A percentile compares a stretch with the other conserved stretches of the same genome.
Conservation (phyloP, 2,113 vertebrate genomes). For the Muntiacus reevesi region DNA sequence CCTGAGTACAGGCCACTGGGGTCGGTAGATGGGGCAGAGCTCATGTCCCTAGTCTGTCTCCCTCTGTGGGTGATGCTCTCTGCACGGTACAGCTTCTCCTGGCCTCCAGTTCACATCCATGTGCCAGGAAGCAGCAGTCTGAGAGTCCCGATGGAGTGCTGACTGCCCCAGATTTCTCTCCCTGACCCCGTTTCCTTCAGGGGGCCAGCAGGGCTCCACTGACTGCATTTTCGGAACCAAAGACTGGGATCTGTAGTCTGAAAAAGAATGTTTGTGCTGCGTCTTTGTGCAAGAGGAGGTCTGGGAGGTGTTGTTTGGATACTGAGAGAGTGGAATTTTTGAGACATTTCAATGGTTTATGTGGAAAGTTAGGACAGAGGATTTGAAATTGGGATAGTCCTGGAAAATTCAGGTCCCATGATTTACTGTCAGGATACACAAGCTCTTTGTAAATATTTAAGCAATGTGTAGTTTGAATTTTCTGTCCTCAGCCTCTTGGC, state of each 20-base stretch:
- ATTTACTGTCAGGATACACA: conserved; percentile 34
- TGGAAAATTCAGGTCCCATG: conserved; percentile 58
- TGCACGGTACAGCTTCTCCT: fast-evolving
- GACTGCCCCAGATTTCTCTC: background rate
- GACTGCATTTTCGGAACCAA: background rate
- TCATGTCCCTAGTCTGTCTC: fast-evolving
- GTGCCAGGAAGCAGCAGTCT: background rate
- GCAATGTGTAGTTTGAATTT: background rate
- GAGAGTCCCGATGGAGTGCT: background rate
- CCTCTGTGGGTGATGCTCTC: background rate
- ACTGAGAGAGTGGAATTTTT: conserved; percentile 68
- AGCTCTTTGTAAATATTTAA: conserved; percentile 25
- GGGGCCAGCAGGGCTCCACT: background rate
- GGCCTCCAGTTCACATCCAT: background rate
- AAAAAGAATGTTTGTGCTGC: conserved; percentile 1
- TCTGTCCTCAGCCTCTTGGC: background rate
- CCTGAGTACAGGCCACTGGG: background rate
- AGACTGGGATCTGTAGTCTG: background rate
- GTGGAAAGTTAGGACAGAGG: conserved; percentile 61
- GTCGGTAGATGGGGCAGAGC: background rate
- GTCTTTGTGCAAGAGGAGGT: background rate
- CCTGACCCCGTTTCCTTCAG: conserved; percentile 7
- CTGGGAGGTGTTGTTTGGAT: conserved; percentile 59
- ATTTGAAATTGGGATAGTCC: conserved; percentile 52
- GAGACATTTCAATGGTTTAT: conserved; percentile 59